phyloP scores from a whole-genome alignment of 2,888 invertebrate species.

The Anagyrus pseudococci region DNA sequence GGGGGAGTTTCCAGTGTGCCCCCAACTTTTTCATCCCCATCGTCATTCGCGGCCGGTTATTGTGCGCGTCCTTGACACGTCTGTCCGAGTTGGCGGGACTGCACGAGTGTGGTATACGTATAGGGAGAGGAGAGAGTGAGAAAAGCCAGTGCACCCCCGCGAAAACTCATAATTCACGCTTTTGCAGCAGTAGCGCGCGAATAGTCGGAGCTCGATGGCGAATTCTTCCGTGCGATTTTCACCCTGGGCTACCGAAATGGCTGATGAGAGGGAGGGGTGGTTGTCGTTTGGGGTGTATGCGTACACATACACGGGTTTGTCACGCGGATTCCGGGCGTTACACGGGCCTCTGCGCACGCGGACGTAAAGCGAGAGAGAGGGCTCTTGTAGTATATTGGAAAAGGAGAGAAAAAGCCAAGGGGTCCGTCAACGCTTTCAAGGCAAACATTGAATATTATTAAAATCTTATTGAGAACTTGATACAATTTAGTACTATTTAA shows the following conservation, averaged over 20 bases:
- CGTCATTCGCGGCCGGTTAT: slow-evolving; percentile 27
- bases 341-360: not conserved
- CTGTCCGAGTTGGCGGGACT: slow-evolving; percentile 5
- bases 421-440: too few species aligned
- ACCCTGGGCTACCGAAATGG: not conserved
- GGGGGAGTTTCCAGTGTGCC: too few species aligned
- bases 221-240: slow-evolving; percentile 7
- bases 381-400: too few species aligned
- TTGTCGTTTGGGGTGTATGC: slow-evolving; percentile 10
- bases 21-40: not conserved
- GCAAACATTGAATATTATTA: too few species aligned
- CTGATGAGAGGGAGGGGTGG: not conserved
- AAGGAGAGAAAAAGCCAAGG: too few species aligned
- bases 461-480: too few species aligned
- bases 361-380: not conserved
- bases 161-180: slow-evolving; percentile 44
- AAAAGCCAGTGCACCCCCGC: slow-evolving; percentile 7
- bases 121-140: not conserved
- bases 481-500: too few species aligned
- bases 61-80: slow-evolving; percentile 22
- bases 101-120: not conserved
- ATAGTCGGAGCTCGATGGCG: slow-evolving; percentile 27
- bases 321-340: not conserved
- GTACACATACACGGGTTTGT: too few species aligned
- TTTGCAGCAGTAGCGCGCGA: slow-evolving; percentile 40